These are phyloP conservation scores for Lycocerus yunnanus DNA, from an alignment of 2,888 invertebrate species.

Conservation along the genomic window DNA sequence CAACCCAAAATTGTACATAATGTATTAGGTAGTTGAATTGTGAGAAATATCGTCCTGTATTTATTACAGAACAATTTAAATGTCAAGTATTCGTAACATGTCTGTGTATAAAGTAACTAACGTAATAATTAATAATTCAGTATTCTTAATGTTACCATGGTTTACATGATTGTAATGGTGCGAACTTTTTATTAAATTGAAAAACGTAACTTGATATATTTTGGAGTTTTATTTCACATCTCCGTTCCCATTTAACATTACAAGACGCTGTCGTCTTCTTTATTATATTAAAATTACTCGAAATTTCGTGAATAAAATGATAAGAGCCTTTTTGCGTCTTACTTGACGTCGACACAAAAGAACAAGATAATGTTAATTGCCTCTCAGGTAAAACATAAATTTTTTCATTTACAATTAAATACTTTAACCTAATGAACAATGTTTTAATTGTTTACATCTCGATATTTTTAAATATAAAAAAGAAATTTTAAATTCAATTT, in stretches of 20 bases:
- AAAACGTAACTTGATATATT: slow-evolving; percentile 37
- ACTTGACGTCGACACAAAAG: slow-evolving; percentile 23
- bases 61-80: slow-evolving; percentile 39
- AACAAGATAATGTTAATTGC: slow-evolving; percentile 25
- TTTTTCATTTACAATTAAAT: slow-evolving; percentile 10
- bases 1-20: slow-evolving; percentile 21
- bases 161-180: slow-evolving; percentile 34
- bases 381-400: slow-evolving; percentile 23
- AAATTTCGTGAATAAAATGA: slow-evolving; percentile 19
- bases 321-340: slow-evolving; percentile 20
- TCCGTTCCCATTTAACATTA: slow-evolving; percentile 16
- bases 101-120: slow-evolving; percentile 42
- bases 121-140: slow-evolving; percentile 51
- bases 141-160: slow-evolving; percentile 56
- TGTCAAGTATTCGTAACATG: slow-evolving; percentile 42
- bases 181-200: slow-evolving; percentile 50
- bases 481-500: not conserved
- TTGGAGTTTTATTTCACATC: slow-evolving; percentile 33
- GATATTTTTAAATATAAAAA: not conserved
- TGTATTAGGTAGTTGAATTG: slow-evolving; percentile 33
- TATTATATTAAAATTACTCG: slow-evolving; percentile 25
- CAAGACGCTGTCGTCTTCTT: slow-evolving; percentile 18
- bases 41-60: slow-evolving; percentile 34
- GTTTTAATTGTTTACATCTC: not conserved
- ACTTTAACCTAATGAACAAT: not conserved